Evolutionary conservation across 2,113 vertebrate genomes (phyloP), one percentile per base, ranked within the genome.

Genomic region (Pleuronectes platessa): DNA sequence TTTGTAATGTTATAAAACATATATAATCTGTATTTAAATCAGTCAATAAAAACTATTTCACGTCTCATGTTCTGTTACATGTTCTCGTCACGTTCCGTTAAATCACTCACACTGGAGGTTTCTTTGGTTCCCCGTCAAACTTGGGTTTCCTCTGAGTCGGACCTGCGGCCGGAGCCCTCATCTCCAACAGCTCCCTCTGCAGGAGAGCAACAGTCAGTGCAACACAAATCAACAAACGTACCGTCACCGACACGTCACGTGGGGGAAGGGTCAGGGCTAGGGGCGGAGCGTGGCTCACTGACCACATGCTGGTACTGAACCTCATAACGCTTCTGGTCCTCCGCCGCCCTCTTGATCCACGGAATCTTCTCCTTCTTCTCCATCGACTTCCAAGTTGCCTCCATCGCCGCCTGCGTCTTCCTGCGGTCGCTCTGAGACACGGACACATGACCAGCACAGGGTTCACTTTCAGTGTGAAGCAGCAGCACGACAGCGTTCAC

Each of bases 321-420:
- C 94, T 95, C 95, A 70, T 95, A 95, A 89, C 95, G 83, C 72
- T 95, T 95, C 94, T 95, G 95, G 88, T 95, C 94, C 82, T 95
- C 94, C 0, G 95, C 94, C 0, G 95, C 95, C 64, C 94, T 95
- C 82, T 95, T 95, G 77, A 95, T 95, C 95, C 95, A 95, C 0
- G 92, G 90, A 40, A 95, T 95, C 83, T 95, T 95, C 89, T 95
- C 94, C 71, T 95, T 95, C 86, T 95, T 95, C 76, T 95, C 95
- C 94, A 95, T 95, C 0, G 92, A 89, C 78, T 94, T 95, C 95
- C 95, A 95, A 1, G 94, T 88, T 0, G 90, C 86, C 59, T 94
- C 93, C 92, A 95, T 95, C 0, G 91, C 93, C 0, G 65, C 84
- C 74, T 95, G 94, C 0, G 93, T 94, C 84, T 94, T 94, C 81